Percentiles rank a stretch among this genome's conserved stretches.
These are phyloP conservation scores for Palythoa heliodiscus DNA, from an alignment of 92 coral and sea anemone species.

Conservation along the genomic window DNA sequence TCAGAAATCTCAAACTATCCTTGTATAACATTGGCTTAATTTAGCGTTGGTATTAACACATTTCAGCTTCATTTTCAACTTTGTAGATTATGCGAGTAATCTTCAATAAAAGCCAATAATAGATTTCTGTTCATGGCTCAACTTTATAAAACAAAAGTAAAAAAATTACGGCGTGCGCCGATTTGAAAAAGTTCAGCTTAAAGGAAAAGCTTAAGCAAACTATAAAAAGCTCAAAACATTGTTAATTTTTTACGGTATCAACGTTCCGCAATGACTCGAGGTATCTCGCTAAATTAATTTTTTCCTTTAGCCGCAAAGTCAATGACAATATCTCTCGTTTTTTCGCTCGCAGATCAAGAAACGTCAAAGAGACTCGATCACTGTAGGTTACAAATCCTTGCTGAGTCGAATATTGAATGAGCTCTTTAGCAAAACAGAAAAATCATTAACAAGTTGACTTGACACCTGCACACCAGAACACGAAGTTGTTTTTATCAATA, in stretches of 20 bases:
- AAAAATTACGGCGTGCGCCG: neutral
- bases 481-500: neutral
- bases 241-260: neutral
- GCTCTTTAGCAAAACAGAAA: slow-evolving; percentile 30
- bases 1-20: neutral
- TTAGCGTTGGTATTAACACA: slow-evolving; percentile 36
- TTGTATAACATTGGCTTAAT: slow-evolving; percentile 5
- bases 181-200: neutral
- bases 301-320: slow-evolving; percentile 18
- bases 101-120: slow-evolving; percentile 16
- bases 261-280: neutral
- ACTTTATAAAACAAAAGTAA: neutral
- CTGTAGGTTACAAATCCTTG: slow-evolving; percentile 35
- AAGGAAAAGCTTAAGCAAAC: neutral
- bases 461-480: slow-evolving; percentile 40
- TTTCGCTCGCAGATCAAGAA: slow-evolving; percentile 45
- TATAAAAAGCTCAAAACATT: neutral
- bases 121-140: neutral
- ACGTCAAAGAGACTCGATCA: slow-evolving; percentile 34
- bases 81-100: neutral
- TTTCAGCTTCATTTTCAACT: neutral
- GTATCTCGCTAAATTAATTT: slow-evolving; percentile 14
- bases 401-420: slow-evolving; percentile 28
- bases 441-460: slow-evolving; percentile 19
- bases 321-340: slow-evolving; percentile 24